A percentile compares a stretch with the other conserved stretches of the same genome.
phyloP scores from a whole-genome alignment of 2,888 invertebrate species.

The Agriopis marginaria region DNA sequence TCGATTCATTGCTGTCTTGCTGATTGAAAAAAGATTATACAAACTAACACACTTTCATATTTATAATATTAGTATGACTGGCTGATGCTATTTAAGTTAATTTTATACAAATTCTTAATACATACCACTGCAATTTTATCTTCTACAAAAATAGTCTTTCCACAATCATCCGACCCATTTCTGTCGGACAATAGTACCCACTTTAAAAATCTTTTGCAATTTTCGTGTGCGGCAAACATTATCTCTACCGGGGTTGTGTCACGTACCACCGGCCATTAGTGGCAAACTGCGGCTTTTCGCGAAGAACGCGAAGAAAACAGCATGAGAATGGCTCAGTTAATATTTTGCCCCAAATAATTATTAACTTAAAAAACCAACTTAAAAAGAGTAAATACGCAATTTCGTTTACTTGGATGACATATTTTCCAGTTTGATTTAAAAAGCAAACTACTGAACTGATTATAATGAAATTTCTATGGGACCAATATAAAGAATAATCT shows the following conservation, averaged over 20 bases:
- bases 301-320: constrained; percentile 16
- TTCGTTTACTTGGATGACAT: no score
- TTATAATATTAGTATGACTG: no score
- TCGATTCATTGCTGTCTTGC: no score
- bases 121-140: not conserved
- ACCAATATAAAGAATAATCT: no score
- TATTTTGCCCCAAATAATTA: not conserved
- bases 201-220: constrained; percentile 25
- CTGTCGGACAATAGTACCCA: constrained; percentile 13
- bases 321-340: constrained; percentile 12
- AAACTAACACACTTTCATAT: no score
- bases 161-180: constrained; percentile 13
- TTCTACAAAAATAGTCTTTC: not conserved
- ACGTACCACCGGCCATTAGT: constrained; percentile 28
- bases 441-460: no score
- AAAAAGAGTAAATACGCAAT: no score
- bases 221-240: constrained; percentile 28
- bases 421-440: no score
- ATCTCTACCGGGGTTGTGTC: constrained; percentile 22
- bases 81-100: not conserved
- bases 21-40: no score
- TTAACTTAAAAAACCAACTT: no score
- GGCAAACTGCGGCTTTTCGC: constrained; percentile 15
- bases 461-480: no score
- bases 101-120: not conserved